Base-by-base conservation (phyloP, 2,888 invertebrate genomes). In the Dioctria linearis region DNA sequence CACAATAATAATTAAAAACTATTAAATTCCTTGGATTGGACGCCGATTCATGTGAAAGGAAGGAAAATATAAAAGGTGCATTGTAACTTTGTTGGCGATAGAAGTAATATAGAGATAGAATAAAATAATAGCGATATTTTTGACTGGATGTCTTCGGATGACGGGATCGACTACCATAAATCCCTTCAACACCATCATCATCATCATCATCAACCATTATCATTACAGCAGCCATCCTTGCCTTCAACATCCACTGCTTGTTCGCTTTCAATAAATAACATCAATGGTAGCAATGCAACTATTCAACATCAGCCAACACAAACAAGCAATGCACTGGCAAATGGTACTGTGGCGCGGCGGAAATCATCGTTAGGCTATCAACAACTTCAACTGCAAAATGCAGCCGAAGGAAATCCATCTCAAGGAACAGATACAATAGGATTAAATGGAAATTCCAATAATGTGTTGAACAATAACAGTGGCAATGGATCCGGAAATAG, bases 281-380 rank as follows among this genome's bases (percentile, higher is more conserved):
- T 80, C 57, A 80, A 67, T n/a, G 59, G 80, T 8, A 13, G 46
- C 25, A 71, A 37, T 25, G 40, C 39, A 42, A 63, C 3, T 42
- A 69, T 57, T 6, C 67, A 76, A 61, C 49, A 54, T 2, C 79
- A 63, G 67, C 75, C 3, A 57, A 49, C 43, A 79, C 63, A 66
- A 67, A n/a, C 51, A 40, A 25, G 8, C 5, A 13, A 51, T 54
- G 9, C 76, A 49, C 9, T 80, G n/a, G 66, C 66, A 46, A 65
- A 57, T 2, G 83, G 78, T 11, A 69, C 82, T 8, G 80, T 82
- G 40, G 85, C 87, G 3, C 84, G 87, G 6, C 80, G 83, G 5
- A 88, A 87, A 73, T 86, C 87, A n/a, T 85, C 85, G 13, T 46
- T 86, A 0, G 86, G 84, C 65, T 88, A 86, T 82, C 87, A 87